Evolutionary conservation across 2,888 invertebrate genomes (phyloP).

Genomic region (Diabrotica balteata): DNA sequence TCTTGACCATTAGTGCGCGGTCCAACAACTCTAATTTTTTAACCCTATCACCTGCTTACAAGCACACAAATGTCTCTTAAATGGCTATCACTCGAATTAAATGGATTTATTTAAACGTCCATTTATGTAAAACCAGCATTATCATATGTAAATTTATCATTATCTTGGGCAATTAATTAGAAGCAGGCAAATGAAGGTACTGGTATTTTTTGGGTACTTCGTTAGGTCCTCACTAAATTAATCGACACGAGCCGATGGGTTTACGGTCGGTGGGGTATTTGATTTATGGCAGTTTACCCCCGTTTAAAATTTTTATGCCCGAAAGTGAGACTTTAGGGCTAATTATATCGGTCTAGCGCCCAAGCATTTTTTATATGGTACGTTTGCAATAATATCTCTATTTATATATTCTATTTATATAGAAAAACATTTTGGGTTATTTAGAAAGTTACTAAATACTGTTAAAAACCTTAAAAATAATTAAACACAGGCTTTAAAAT

Average conservation of each 20-base stretch:
- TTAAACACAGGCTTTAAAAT: too few species aligned
- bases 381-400: too few species aligned
- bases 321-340: background rate
- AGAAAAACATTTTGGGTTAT: too few species aligned
- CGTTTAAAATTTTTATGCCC: conserved; percentile 28
- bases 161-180: conserved; percentile 38
- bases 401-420: too few species aligned
- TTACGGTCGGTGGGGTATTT: conserved; percentile 16
- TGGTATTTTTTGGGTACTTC: conserved; percentile 9
- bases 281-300: conserved; percentile 29
- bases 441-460: too few species aligned
- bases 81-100: conserved; percentile 23
- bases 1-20: too few species aligned
- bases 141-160: conserved; percentile 36
- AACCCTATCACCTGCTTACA: conserved; percentile 13
- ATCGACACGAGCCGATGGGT: conserved; percentile 14
- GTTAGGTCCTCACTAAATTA: conserved; percentile 17
- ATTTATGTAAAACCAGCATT: conserved; percentile 34
- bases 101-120: conserved; percentile 37
- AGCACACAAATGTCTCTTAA: conserved; percentile 15
- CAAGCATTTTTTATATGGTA: background rate
- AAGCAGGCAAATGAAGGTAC: conserved; percentile 17
- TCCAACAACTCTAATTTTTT: conserved; percentile 1
- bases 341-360: conserved; percentile 9
- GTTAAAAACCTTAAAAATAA: too few species aligned